Conservation (phyloP, 2,113 vertebrate species). For the Bucco capensis region DNA sequence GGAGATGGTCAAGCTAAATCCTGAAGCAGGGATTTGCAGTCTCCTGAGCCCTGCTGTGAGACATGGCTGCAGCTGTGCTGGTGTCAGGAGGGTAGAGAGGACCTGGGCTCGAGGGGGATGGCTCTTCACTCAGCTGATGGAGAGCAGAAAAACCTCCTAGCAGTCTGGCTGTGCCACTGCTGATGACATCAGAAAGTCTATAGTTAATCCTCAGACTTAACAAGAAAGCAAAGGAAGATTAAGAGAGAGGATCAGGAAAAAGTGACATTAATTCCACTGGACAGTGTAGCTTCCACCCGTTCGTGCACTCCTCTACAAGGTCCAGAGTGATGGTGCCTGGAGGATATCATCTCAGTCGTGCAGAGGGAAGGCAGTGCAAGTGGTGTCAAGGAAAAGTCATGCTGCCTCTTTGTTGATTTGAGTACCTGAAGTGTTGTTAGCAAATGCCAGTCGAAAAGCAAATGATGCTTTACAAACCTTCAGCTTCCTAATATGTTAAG, state of each 20-base stretch:
- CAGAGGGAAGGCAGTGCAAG: not conserved
- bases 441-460: not conserved
- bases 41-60: not conserved
- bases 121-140: not conserved
- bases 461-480: not conserved
- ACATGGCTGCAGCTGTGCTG: not conserved
- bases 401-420: not conserved
- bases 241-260: constrained; percentile 27
- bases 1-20: not conserved
- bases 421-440: not conserved
- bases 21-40: not conserved
- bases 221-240: not conserved
- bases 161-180: not conserved
- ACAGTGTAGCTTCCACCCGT: not conserved
- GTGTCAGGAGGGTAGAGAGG: not conserved
- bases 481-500: not conserved
- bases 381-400: not conserved
- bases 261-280: constrained; percentile 20
- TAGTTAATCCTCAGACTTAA: not conserved
- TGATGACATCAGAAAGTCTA: not conserved
- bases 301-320: not conserved
- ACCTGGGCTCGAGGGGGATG: not conserved
- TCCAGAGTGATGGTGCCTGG: not conserved
- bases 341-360: not conserved
- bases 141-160: not conserved